Evolutionary conservation across 2,113 vertebrate genomes (phyloP).

Genomic region (Catagonus wagneri): DNA sequence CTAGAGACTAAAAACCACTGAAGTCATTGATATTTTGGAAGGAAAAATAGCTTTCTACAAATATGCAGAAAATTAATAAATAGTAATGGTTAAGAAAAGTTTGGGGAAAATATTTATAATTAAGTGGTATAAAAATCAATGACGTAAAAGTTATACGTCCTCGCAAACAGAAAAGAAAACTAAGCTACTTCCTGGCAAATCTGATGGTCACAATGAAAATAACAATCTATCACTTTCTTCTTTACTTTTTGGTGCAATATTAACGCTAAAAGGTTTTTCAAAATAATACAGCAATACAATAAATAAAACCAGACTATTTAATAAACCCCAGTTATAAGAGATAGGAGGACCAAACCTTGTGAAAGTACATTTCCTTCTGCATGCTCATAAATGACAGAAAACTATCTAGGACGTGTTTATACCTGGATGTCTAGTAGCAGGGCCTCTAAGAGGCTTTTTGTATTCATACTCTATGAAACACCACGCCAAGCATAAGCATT

Average conservation of each 20-base stretch:
- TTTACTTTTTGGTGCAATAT: not conserved
- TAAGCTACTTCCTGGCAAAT: not conserved
- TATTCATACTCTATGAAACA: not conserved
- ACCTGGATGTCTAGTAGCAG: not conserved
- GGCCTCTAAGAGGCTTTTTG: not conserved
- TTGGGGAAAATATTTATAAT: slow-evolving; percentile 20
- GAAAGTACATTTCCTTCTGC: not conserved
- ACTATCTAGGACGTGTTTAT: not conserved
- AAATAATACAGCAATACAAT: not conserved
- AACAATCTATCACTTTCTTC: not conserved
- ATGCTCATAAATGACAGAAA: slow-evolving; percentile 32
- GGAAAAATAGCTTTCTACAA: not conserved
- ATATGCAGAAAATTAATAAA: not conserved
- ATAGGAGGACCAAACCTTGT: not conserved
- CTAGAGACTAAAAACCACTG: not conserved
- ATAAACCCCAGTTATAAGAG: not conserved
- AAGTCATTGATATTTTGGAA: not conserved
- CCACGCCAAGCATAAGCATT: not conserved
- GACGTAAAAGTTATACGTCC: not conserved
- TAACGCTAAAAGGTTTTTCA: not conserved
- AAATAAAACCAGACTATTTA: not conserved
- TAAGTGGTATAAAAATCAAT: not conserved
- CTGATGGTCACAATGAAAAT: not conserved
- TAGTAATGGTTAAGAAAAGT: not conserved
- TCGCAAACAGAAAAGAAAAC: not conserved